phyloP scores from a whole-genome alignment of 2,113 vertebrate genomes.

The Carettochelys insculpta region DNA sequence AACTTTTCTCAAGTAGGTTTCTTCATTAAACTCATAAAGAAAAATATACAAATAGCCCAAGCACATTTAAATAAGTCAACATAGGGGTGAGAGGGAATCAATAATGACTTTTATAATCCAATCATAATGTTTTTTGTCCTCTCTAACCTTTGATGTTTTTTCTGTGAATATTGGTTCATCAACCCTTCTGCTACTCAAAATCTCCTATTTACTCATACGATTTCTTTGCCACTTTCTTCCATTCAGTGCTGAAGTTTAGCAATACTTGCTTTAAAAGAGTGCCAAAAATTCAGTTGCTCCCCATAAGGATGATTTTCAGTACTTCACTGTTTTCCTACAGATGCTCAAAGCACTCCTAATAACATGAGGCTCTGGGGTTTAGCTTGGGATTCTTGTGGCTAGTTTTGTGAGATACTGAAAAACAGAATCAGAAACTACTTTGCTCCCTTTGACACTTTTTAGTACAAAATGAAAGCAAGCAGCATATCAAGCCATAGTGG shows the following conservation, averaged over 20 bases:
- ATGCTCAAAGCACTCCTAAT: background rate
- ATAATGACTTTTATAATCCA: background rate
- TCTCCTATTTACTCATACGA: background rate
- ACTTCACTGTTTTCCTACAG: background rate
- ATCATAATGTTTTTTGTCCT: background rate
- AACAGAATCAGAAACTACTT: conserved; percentile 20
- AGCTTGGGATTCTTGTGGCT: background rate
- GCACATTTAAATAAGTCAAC: background rate
- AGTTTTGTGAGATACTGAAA: conserved; percentile 57
- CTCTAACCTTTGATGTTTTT: background rate
- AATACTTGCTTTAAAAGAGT: background rate
- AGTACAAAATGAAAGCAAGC: conserved; percentile 4
- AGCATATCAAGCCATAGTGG: background rate
- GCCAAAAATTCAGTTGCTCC: background rate
- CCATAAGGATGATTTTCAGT: background rate
- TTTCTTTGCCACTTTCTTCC: background rate
- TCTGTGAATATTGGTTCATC: background rate
- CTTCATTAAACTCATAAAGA: background rate
- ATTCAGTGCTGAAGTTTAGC: background rate
- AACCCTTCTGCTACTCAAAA: background rate
- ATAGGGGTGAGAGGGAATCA: background rate
- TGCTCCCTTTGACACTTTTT: conserved; percentile 46
- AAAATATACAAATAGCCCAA: background rate
- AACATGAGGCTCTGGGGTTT: background rate
- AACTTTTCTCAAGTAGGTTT: background rate